Base-by-base conservation (phyloP, 1,140 invertebrate species). In the Drosophila pruinosa region DNA sequence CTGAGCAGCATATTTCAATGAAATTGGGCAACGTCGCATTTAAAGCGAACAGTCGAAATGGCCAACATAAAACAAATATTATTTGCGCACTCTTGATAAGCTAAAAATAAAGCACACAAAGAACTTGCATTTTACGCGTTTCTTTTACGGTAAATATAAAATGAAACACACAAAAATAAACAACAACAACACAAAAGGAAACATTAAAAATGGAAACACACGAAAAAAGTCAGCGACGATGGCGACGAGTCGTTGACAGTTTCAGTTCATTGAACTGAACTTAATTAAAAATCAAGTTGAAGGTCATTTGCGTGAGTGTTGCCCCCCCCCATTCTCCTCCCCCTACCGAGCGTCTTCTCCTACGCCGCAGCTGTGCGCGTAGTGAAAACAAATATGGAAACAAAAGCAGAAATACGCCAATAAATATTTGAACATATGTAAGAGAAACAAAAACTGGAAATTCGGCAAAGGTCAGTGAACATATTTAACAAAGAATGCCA, bases 261-360 rank as follows among this genome's bases (percentile, higher is more conserved):
- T 83, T 69, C 72, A 72, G 82, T 82, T 88, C 82, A 82, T 88
- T 88, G 82, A 88, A 88, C 82, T 52, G 83, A 78, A 88, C 71
- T 88, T 78, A 88, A 88, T 88, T 88, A 82, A 88, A 86, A 88
- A 88, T 88, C 82, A 88, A 88, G 82, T 88, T 88, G 82, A 88
- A 88, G 82, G 82, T 88, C 82, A 72, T 75, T 65, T 68, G 64
- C 70, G 57, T 75, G 52, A 52, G 50, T 48, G 47, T 45, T 68
- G 61, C 71, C 43, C 41, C 19, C 17, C 19, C 1, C 0, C 41
- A 28, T 7, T 10, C 38, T 31, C 12, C 14, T 19, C 47, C 21
- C 31, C 10, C 19, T n/a, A n/a, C 45, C 41, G 4, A 43, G 39
- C 28, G 28, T 7, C 41, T 31, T 31, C 41, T 48, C 28, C 19